A percentile compares a stretch with the other conserved stretches of the same genome.
These are phyloP conservation scores for Leucophora obtusa DNA, from an alignment of 2,888 invertebrate species.

Conservation along the genomic window DNA sequence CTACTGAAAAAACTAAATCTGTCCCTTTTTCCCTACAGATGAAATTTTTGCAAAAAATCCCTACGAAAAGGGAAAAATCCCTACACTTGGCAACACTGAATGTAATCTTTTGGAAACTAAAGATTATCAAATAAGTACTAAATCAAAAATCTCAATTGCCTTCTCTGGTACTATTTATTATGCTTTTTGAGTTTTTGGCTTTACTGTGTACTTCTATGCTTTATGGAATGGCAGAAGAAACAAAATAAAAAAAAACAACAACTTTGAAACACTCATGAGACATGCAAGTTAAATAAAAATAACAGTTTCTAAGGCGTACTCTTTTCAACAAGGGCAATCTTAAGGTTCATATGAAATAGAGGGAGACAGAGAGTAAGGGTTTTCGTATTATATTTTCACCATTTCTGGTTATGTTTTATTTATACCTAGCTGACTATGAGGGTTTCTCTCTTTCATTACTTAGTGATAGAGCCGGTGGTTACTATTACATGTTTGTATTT, in stretches of 20 bases:
- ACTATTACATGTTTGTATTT: neutral
- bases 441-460: slow-evolving; percentile 2
- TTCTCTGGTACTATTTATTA: neutral
- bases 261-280: neutral
- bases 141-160: neutral
- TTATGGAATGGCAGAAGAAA: slow-evolving; percentile 27
- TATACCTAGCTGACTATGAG: neutral
- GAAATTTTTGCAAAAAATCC: no score
- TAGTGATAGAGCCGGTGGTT: accelerated
- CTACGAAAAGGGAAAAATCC: no score
- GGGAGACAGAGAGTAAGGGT: neutral
- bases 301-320: slow-evolving; percentile 18
- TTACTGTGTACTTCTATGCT: neutral
- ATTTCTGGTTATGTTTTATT: slow-evolving; percentile 41
- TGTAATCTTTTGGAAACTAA: neutral
- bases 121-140: no score
- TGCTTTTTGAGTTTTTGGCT: neutral
- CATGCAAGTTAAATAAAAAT: slow-evolving; percentile 36
- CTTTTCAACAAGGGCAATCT: neutral
- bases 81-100: no score
- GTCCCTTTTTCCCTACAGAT: no score
- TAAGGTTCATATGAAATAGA: neutral
- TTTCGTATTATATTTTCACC: slow-evolving; percentile 18
- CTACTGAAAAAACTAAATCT: no score
- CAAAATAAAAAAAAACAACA: slow-evolving; percentile 17